A percentile compares a stretch with the other conserved stretches of the same genome.
These are phyloP conservation scores for Silurus meridionalis DNA, from an alignment of 2,113 vertebrate genomes.

Conservation along the genomic window DNA sequence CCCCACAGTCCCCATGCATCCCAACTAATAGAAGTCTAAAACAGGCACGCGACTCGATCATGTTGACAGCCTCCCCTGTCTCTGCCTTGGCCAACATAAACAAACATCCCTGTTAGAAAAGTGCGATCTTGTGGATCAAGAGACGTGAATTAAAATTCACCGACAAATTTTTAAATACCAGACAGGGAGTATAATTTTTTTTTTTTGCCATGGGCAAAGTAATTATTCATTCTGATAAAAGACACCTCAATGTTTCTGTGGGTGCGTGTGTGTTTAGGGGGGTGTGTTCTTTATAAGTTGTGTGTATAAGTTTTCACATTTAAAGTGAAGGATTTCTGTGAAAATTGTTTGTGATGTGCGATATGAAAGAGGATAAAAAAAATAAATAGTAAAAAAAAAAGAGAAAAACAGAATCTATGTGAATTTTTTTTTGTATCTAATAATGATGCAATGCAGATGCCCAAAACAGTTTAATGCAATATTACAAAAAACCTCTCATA, in stretches of 20 bases:
- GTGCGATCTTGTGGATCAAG: slow-evolving; percentile 59
- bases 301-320: background rate
- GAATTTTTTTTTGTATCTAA: background rate
- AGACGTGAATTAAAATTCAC: slow-evolving; percentile 71
- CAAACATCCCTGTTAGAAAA: slow-evolving; percentile 67
- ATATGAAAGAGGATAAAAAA: background rate
- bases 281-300: background rate
- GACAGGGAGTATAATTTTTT: slow-evolving; percentile 66
- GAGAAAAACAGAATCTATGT: background rate
- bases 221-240: slow-evolving; percentile 72
- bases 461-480: background rate
- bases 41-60: slow-evolving; percentile 26
- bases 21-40: slow-evolving; percentile 40
- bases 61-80: slow-evolving; percentile 45
- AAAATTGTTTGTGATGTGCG: slow-evolving; percentile 16
- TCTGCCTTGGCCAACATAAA: slow-evolving; percentile 59
- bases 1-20: slow-evolving; percentile 5
- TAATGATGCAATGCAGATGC: background rate
- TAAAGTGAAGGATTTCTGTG: slow-evolving; percentile 2
- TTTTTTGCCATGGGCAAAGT: slow-evolving; percentile 68
- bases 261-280: slow-evolving; percentile 1
- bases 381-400: background rate
- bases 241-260: slow-evolving; percentile 58
- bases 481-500: background rate
- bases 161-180: slow-evolving; percentile 76